Percentiles rank a stretch among this genome's conserved stretches.
Evolutionary conservation across 2,888 invertebrate species (phyloP).

Genomic region (Orchesella flavescens): DNA sequence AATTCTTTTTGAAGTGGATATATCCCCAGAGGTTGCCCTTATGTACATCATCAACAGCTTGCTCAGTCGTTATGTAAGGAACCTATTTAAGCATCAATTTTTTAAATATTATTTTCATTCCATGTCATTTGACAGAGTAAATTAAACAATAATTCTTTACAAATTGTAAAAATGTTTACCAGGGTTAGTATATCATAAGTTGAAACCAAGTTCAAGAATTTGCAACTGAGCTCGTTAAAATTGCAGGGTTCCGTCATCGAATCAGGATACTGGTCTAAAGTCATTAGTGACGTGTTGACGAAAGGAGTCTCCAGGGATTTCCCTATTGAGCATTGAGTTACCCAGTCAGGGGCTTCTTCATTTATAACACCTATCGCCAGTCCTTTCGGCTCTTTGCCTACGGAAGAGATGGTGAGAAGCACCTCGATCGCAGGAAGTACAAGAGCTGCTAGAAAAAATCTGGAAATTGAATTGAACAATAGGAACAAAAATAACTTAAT

Average conservation of each 20-base stretch:
- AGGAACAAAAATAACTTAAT: not conserved
- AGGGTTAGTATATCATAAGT: slow-evolving; percentile 20
- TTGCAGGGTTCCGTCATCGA: slow-evolving; percentile 23
- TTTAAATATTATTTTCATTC: not conserved
- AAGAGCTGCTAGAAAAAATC: slow-evolving; percentile 58
- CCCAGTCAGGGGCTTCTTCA: slow-evolving; percentile 74
- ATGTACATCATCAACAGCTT: slow-evolving; percentile 47
- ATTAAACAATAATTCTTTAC: not conserved
- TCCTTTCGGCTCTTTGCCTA: slow-evolving; percentile 56
- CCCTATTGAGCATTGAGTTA: slow-evolving; percentile 15
- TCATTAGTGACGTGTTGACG: not conserved
- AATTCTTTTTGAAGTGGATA: slow-evolving; percentile 40
- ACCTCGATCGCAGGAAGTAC: slow-evolving; percentile 56
- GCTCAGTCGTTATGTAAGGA: slow-evolving; percentile 35
- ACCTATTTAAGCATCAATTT: not conserved
- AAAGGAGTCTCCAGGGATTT: not conserved
- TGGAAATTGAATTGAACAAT: slow-evolving; percentile 3
- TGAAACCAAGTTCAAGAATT: slow-evolving; percentile 41
- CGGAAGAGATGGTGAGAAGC: slow-evolving; percentile 33
- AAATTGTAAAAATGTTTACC: slow-evolving; percentile 3
- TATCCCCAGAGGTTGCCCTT: slow-evolving; percentile 62
- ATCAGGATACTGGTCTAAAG: not conserved
- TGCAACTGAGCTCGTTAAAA: slow-evolving; percentile 53
- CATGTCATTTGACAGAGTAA: not conserved
- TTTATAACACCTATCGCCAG: slow-evolving; percentile 59